phyloP scores from a whole-genome alignment of 2,113 vertebrate species.

The Psettodes erumei region DNA sequence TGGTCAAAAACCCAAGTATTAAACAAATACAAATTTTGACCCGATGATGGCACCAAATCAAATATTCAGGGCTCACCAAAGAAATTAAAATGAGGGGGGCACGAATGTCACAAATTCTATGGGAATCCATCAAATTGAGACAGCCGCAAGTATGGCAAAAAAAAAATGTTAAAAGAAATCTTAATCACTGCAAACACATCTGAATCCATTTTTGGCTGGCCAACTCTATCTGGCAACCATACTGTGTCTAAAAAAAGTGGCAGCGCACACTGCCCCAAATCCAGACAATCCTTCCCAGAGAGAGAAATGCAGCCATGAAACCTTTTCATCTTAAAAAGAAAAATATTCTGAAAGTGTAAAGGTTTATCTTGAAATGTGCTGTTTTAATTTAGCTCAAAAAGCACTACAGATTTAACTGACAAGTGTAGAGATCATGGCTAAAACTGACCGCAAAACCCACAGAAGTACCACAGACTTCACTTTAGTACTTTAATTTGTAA shows the following conservation, averaged over 20 bases:
- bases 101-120: not conserved
- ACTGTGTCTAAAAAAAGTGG: not conserved
- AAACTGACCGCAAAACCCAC: not conserved
- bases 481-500: slow-evolving; percentile 34
- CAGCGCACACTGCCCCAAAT: not conserved
- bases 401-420: not conserved
- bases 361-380: slow-evolving; percentile 21
- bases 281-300: not conserved
- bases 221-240: slow-evolving; percentile 11
- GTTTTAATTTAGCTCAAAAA: not conserved
- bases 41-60: not conserved
- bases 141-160: not conserved
- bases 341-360: slow-evolving; percentile 9
- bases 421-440: not conserved
- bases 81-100: not conserved
- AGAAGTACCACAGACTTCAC: slow-evolving; percentile 19
- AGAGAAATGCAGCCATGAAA: slow-evolving; percentile 25
- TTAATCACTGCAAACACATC: slow-evolving; percentile 16
- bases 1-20: not conserved
- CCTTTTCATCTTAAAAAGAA: slow-evolving; percentile 13
- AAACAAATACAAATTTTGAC: too few species aligned
- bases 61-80: not conserved
- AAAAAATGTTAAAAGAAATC: not conserved
- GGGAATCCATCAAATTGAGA: not conserved
- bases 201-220: slow-evolving; percentile 2